Base-by-base conservation (phyloP, 2,888 invertebrate genomes). In the Acleris laterana region DNA sequence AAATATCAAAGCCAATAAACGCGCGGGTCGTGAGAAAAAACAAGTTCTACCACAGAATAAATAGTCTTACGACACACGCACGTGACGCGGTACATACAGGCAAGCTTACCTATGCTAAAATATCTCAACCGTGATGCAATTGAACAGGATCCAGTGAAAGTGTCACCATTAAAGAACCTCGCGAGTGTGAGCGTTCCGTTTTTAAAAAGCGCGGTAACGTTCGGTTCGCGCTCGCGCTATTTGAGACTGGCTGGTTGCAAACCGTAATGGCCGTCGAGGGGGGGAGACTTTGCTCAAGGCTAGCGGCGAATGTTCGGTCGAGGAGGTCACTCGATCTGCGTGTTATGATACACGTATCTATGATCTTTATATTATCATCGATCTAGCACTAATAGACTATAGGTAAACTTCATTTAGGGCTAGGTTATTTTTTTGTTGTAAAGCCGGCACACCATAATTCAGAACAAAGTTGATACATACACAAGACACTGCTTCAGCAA, bases 61-160 rank as follows among this genome's bases (percentile, higher is more conserved):
- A 16, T 44, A 20, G 19, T 19, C 20, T 42, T 20, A 59, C 60
- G 56, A 55, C 44, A 28, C 61, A 48, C 65, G 55, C 55, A 65
- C 64, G 49, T 66, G 65, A 61, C 51, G 56, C 38, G 38, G 13
- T 38, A 38, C 38, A 38, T 38, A 13, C 38, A 38, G 1, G 4
- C 38, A 55, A 65, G 32, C 50, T 32, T 49, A 51, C 56, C 28
- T 32, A 46, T 44, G 25, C 52, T 60, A 60, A 22, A 49, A 60
- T 64, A 57, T 57, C 44, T 46, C 25, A 46, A 48, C 48, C 57
- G 51, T 66, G 66, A 66, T 66, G 66, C 66, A 66, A 66, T 66
- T 62, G 66, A 61, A 61, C 60, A 65, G 55, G 60, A 56, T 52
- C 56, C 42, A 65, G 65, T 62, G 66, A 66, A 66, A 66, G 66